Base-by-base conservation (phyloP, 2,888 invertebrate species). In the Druceiella hillmani region DNA sequence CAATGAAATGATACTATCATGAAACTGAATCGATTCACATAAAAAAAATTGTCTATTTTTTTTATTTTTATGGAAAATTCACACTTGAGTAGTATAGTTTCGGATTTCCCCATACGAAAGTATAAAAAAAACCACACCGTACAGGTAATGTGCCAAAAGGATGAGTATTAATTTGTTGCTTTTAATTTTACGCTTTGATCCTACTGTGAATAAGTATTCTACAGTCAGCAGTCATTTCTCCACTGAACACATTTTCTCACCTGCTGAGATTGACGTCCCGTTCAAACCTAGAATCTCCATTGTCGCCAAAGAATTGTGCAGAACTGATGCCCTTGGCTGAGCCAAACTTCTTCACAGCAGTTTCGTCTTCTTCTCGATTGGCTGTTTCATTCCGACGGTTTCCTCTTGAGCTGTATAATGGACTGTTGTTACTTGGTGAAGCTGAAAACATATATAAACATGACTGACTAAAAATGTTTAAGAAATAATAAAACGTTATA, bases 301-400 rank as follows among this genome's bases (percentile, higher is more conserved):
- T 76, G 52, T 85, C 87, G 4, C 87, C 87, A 62, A 98, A 98
- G 74, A 82, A 97, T 71, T 95, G 95, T 57, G 94, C 93, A 0
- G 98, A 98, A 40, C 97, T 97, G 56, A 99, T 99, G 9, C 94
- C 89, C 65, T 99, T 99, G 3, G 98, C 95, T 52, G 86, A 83
- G 33, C 93, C 97, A 62, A 98, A 99, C 70, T 98, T 98, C 66
- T 90, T 91, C 61, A 90, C 89, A 13, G 93, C 92, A 42, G 85
- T 82, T 51, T 85, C 85, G 29, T 83, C 77, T 4, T 70, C 67
- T 36, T 45, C 46, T 26, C 17, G 44, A 43, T 20, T 20, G 11
- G 44, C 57, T 7, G 50, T 36, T 13, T 55, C 55, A 1, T 45
- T 17, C 17, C 53, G 42, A 17, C 55, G 51, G 16, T 46, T 29